Evolutionary conservation across 2,113 vertebrate species (phyloP).

Genomic region (Grantiella picta): DNA sequence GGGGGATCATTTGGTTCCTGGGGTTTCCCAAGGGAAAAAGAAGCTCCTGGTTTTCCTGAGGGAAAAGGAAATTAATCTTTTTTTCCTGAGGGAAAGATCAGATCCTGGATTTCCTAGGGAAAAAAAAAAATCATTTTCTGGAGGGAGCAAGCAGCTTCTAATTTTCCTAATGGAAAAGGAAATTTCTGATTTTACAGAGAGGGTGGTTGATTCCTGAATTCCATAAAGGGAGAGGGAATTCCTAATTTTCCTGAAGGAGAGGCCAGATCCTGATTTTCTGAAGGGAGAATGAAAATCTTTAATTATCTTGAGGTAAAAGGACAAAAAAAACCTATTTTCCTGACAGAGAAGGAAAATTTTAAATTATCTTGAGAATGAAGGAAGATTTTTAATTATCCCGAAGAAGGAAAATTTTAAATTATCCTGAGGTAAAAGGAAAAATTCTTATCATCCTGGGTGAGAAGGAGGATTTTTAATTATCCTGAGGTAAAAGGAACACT

Average conservation of each 20-base stretch:
- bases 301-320: too few relatives aligned
- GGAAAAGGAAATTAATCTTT: not conserved
- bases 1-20: not conserved
- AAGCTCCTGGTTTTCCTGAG: not conserved
- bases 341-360: not conserved
- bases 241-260: not conserved
- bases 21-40: too few relatives aligned
- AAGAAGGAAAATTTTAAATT: not conserved
- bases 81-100: not conserved
- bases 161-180: not conserved
- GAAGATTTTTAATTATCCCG: not conserved
- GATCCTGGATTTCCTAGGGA: not conserved
- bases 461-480: not conserved
- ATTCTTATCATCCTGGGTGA: not conserved
- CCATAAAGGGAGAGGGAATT: too few relatives aligned
- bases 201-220: rapidly evolving
- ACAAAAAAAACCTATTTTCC: too few relatives aligned
- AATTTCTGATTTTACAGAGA: not conserved
- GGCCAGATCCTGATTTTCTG: rapidly evolving
- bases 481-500: too few relatives aligned
- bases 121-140: not conserved
- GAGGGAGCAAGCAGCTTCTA: not conserved
- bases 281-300: not conserved
- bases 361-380: not conserved
- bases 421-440: not conserved